These are phyloP conservation scores for Lanistes nyassanus DNA, from an alignment of 1,140 invertebrate genomes.

Conservation along the genomic window DNA sequence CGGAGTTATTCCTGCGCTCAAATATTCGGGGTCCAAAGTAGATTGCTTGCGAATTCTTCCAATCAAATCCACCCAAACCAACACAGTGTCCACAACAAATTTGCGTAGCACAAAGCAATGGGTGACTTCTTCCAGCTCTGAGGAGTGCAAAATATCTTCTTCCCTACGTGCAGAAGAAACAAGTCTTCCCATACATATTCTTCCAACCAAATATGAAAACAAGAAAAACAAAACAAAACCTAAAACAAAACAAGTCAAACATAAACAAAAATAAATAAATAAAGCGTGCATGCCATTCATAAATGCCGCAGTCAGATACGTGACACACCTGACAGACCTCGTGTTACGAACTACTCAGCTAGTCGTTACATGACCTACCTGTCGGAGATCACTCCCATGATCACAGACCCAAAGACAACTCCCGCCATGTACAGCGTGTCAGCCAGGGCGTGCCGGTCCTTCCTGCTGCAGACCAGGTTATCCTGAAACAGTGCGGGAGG, in stretches of 20 bases:
- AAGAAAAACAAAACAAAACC: not conserved
- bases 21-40: too few relatives aligned
- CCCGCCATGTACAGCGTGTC: slow-evolving; percentile 85
- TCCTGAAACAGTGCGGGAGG: slow-evolving; percentile 71
- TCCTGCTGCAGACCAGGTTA: slow-evolving; percentile 78
- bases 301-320: not conserved
- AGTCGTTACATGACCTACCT: slow-evolving; percentile 72
- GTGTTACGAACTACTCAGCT: too few relatives aligned
- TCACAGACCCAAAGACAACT: slow-evolving; percentile 79
- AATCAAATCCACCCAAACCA: too few relatives aligned
- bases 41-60: too few relatives aligned
- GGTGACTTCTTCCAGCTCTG: too few relatives aligned
- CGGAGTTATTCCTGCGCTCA: too few relatives aligned
- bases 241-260: not conserved
- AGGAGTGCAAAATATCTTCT: too few relatives aligned
- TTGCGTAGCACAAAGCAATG: too few relatives aligned
- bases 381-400: slow-evolving; percentile 82
- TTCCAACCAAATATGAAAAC: not conserved
- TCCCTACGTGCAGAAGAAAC: too few relatives aligned
- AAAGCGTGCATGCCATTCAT: not conserved
- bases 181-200: not conserved
- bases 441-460: slow-evolving; percentile 75
- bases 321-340: not conserved
- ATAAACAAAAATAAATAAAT: not conserved
- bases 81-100: too few relatives aligned